Base-by-base conservation (phyloP, 2,888 invertebrate genomes). In the Gastracanthus pulcherrimus region DNA sequence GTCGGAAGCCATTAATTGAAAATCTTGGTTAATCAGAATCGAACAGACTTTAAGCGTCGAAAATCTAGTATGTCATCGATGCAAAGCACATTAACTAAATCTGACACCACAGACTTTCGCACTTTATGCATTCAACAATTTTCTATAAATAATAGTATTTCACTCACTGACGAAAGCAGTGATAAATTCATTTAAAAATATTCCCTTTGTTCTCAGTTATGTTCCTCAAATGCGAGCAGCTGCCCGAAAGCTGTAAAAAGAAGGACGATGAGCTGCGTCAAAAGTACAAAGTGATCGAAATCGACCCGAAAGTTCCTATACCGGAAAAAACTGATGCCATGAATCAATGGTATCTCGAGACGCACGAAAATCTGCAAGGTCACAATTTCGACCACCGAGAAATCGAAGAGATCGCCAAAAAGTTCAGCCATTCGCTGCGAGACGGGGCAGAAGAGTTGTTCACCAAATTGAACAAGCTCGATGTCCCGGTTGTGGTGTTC, bases 401-500 rank as follows among this genome's bases (percentile, higher is more conserved):
- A 90, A 93, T 95, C 75, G 92, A 93, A 71, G 90, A 93, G 64
- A 92, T 94, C 19, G 93, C 94, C 1, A 86, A 89, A 48, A 86
- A 91, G 76, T 92, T 93, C 71, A 92, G 92, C 23, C 91, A 93
- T 76, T 91, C 92, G 86, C 89, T 84, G 89, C 96, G 97, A 87
- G 95, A 95, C 88, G 95, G 96, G 7, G 95, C 96, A 3, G 91
- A 93, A 34, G 94, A 95, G 41, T 92, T 97, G 81, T 94, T 97
- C 84, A 87, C 93, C 13, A 93, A 93, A 86, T 92, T 97, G 34
- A 90, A 94, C 76, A 88, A 92, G 0, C 91, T 94, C 19, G 92
- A 94, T 76, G 95, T 99, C 41, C 99, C 99, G 0, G 93, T 98
- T 72, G 92, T 99, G 82, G 96, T 99, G 60, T 98, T 99, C 92